Conservation (phyloP, 2,888 invertebrate genomes). For the Cryptophagus acutangulus region DNA sequence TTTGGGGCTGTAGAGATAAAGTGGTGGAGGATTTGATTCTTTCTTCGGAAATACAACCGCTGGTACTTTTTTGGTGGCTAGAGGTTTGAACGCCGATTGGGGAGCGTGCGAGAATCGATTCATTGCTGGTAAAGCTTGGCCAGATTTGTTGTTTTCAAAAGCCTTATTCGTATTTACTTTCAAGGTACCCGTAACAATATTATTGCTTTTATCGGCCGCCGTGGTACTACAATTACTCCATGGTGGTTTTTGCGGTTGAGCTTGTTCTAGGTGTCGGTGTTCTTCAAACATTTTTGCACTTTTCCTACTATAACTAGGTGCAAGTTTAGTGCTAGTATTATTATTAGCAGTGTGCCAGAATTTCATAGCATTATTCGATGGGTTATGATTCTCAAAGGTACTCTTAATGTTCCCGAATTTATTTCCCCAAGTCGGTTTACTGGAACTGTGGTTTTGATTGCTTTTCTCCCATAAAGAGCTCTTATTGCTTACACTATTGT, state of each 20-base stretch:
- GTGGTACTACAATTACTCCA: slow-evolving; percentile 49
- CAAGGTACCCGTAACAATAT: slow-evolving; percentile 46
- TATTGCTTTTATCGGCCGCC: slow-evolving; percentile 36
- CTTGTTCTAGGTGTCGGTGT: slow-evolving; percentile 37
- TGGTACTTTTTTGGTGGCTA: slow-evolving; percentile 34
- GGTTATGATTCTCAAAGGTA: slow-evolving; percentile 60
- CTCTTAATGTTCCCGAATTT: slow-evolving; percentile 81
- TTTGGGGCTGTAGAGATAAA: slow-evolving; percentile 46
- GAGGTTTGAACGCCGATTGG: slow-evolving; percentile 69
- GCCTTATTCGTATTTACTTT: slow-evolving; percentile 31
- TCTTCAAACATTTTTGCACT: slow-evolving; percentile 45
- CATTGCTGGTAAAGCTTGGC: slow-evolving; percentile 56
- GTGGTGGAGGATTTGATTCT: slow-evolving; percentile 25
- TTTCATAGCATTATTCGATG: slow-evolving; percentile 50
- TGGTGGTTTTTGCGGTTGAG: slow-evolving; percentile 33
- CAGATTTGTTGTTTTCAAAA: slow-evolving; percentile 28
- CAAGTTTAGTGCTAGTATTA: slow-evolving; percentile 36
- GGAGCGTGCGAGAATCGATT: slow-evolving; percentile 75
- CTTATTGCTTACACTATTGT: slow-evolving; percentile 23
- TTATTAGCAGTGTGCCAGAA: slow-evolving; percentile 63
- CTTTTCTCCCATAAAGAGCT: slow-evolving; percentile 35
- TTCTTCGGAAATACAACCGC: slow-evolving; percentile 28
- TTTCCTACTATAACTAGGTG: slow-evolving; percentile 44
- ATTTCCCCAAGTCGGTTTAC: slow-evolving; percentile 65
- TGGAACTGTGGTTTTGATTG: slow-evolving; percentile 13